phyloP scores from a whole-genome alignment of 2,888 invertebrate genomes.

The Xanthorhoe spadicearia region DNA sequence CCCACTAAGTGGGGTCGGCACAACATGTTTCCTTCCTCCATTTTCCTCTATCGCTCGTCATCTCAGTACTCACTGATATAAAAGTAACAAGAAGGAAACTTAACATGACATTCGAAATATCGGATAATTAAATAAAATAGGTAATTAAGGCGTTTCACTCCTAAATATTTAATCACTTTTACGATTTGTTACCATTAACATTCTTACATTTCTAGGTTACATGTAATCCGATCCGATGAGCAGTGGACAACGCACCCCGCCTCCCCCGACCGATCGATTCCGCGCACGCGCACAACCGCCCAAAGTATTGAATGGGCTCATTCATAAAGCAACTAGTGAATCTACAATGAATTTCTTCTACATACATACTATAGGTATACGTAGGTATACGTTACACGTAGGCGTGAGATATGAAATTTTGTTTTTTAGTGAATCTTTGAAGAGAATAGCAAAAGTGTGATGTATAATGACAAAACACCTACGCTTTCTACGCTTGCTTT shows the following conservation, averaged over 20 bases:
- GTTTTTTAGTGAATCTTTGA: background rate
- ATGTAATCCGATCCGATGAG: background rate
- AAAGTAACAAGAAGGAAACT: no score
- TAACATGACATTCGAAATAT: no score
- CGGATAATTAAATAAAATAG: no score
- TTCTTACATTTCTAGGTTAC: background rate
- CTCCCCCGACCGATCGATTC: constrained; percentile 62
- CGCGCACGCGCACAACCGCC: constrained; percentile 61
- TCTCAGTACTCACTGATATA: no score
- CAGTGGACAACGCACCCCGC: constrained; percentile 44
- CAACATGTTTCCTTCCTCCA: no score
- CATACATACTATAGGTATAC: constrained; percentile 6
- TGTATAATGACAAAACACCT: background rate
- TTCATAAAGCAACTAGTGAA: constrained; percentile 76
- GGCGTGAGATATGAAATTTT: constrained; percentile 38
- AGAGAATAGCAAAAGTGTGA: background rate
- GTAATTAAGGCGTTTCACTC: no score
- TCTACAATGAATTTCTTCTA: constrained; percentile 63
- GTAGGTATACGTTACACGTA: constrained; percentile 45
- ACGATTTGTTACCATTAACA: no score
- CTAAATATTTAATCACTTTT: no score
- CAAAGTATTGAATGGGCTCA: constrained; percentile 74
- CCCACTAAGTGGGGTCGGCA: no score
- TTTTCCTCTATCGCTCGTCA: no score
- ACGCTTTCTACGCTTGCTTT: no score